Evolutionary conservation across 2,797 vertebrate species (phyloP).

Genomic region (Dicrostonyx torquatus): DNA sequence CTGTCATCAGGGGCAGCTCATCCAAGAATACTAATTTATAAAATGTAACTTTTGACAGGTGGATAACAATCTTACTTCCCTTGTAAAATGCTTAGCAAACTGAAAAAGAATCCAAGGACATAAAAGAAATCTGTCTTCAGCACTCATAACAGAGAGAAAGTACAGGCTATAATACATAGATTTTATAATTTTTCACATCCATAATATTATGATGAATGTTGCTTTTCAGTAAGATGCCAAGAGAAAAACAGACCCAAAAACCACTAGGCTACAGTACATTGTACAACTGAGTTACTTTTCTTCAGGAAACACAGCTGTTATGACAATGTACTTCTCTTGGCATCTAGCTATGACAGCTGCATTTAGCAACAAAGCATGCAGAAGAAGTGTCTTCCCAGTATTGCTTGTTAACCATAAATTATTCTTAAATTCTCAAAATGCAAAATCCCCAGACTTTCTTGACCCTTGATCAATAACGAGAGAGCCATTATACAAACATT

Average conservation of each 20-base stretch:
- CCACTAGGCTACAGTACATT: not conserved
- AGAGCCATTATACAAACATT: conserved; percentile 71
- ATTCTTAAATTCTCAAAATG: conserved; percentile 70
- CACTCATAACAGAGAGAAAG: conserved; percentile 15
- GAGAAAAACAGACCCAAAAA: conserved; percentile 63
- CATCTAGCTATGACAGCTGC: conserved; percentile 56
- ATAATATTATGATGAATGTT: conserved; percentile 69
- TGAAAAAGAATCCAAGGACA: conserved; percentile 39
- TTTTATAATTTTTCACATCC: conserved; percentile 68
- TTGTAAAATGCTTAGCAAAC: conserved; percentile 51
- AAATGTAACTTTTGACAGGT: conserved; percentile 57
- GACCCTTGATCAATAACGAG: conserved; percentile 74
- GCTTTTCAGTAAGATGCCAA: conserved; percentile 48
- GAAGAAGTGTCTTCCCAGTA: conserved; percentile 58
- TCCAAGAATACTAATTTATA: conserved; percentile 33
- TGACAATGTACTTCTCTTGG: conserved; percentile 42
- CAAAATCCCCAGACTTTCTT: conserved; percentile 64
- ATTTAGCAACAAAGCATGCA: conserved; percentile 68
- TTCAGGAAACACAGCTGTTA: conserved; percentile 29
- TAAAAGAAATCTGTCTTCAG: conserved; percentile 39
- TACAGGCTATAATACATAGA: conserved; percentile 18
- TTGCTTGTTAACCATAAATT: conserved; percentile 65
- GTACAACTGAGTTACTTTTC: conserved; percentile 35
- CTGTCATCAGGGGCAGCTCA: conserved; percentile 11
- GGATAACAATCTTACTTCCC: not conserved